Conservation (phyloP, 23 tunicate genomes). For the Trididemnum clinides region DNA sequence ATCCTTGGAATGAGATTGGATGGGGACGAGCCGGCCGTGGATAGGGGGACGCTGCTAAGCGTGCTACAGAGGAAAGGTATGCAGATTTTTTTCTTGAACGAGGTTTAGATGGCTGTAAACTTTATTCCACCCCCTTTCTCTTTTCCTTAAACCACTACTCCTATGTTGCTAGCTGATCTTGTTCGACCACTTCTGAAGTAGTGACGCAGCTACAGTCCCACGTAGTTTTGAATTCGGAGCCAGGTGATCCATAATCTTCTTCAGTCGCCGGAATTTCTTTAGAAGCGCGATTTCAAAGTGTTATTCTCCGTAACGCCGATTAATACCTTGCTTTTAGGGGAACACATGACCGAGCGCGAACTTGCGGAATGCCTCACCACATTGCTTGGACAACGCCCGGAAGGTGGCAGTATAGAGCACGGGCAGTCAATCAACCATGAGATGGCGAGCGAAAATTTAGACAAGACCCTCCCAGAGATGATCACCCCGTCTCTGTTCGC, state of each 20-base stretch:
- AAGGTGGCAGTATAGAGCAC: constrained; percentile 74
- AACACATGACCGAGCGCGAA: constrained; percentile 92
- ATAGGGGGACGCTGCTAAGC: constrained; percentile 32
- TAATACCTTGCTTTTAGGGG: constrained; percentile 48
- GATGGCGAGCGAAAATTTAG: constrained; percentile 31
- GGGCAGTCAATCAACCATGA: constrained; percentile 35
- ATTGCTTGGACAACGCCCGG: constrained; percentile 59
- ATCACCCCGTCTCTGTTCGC: constrained; percentile 62
- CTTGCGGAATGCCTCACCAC: constrained; percentile 74
- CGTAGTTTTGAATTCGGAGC: too few relatives aligned
- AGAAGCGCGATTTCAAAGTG: too few relatives aligned
- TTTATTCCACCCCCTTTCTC: too few relatives aligned
- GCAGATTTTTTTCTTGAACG: too few relatives aligned
- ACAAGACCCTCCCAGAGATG: constrained; percentile 49
- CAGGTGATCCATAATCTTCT: too few relatives aligned
- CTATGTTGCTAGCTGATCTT: too few relatives aligned
- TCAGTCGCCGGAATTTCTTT: too few relatives aligned
- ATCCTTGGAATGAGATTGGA: constrained; percentile 11
- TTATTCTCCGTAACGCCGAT: too few relatives aligned
- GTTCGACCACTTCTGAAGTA: too few relatives aligned
- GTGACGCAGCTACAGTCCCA: too few relatives aligned
- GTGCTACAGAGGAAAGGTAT: constrained; percentile 66
- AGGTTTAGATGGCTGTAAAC: too few relatives aligned
- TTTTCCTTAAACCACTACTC: too few relatives aligned
- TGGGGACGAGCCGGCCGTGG: constrained; percentile 35